These are phyloP conservation scores for Apeira syringaria DNA, from an alignment of 2,888 invertebrate species.

Conservation along the genomic window DNA sequence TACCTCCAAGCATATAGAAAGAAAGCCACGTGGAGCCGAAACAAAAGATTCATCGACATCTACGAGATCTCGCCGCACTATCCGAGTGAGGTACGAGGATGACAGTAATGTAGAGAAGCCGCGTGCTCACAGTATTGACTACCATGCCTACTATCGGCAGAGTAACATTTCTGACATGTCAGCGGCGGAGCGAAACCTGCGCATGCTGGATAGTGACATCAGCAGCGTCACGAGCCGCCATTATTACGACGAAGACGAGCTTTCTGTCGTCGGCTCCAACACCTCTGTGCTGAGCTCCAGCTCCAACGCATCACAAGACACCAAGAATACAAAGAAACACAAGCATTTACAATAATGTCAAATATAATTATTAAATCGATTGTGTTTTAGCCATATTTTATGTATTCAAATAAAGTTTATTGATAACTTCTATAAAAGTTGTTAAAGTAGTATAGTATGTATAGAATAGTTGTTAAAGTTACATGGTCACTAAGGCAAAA, in stretches of 20 bases:
- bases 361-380: too few species aligned
- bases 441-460: too few species aligned
- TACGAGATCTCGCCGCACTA: neutral
- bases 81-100: conserved; percentile 6
- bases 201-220: conserved; percentile 1
- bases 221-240: neutral
- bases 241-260: neutral
- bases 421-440: neutral
- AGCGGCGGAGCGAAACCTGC: neutral
- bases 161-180: neutral
- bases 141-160: neutral
- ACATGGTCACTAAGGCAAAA: too few species aligned
- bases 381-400: too few species aligned
- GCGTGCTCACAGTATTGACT: neutral
- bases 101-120: neutral
- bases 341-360: neutral
- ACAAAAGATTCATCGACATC: neutral
- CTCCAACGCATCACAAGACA: neutral
- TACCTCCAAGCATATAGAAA: neutral
- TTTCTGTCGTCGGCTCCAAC: neutral
- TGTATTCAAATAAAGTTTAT: neutral
- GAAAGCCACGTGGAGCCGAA: neutral
- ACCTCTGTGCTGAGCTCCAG: neutral
- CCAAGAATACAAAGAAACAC: neutral
- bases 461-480: too few species aligned